Base-by-base conservation (phyloP, 2,797 vertebrate genomes). In the Scomberomorus guttatus region DNA sequence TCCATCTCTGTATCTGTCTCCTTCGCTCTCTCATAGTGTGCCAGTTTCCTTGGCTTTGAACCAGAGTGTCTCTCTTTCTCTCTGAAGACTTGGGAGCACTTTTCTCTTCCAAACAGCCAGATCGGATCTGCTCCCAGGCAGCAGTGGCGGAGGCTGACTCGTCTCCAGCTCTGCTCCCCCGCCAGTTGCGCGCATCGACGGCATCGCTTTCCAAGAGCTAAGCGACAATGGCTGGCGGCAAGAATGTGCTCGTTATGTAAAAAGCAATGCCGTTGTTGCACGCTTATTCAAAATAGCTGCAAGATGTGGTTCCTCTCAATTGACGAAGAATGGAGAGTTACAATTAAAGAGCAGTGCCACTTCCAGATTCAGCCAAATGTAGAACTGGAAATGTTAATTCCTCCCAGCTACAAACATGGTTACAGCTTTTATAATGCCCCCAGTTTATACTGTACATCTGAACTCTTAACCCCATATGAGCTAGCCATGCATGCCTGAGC, bases 31-130 rank as follows among this genome's bases (percentile, higher is more conserved):
- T 82, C 83, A 54, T 80, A 82, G 80, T 87, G 87, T 87, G 86
- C 91, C 89, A 92, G 86, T 90, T 90, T 92, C 83, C 81, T 81
- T 88, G 88, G 81, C 92, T 92, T 93, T 91, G 90, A 93, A 93
- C 83, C 83, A 83, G 73, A 78, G 84, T 73, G 50, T 85, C 81
- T 87, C 79, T 86, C 56, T 75, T 82, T 83, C 81, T 87, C 90
- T 90, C 91, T 89, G 88, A 93, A 91, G 91, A 91, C 80, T 90
- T 76, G 61, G 86, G 83, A 92, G 78, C 83, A 85, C 90, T 92
- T 92, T 90, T 80, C 90, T 87, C 87, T 78, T 93, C 87, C 89
- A 89, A 94, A 92, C 90, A 93, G 89, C 89, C 91, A 88, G 86
- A 88, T 89, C 89, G 29, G 87, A 91, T 91, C 86, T 87, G 89